Evolutionary conservation across 2,888 invertebrate species (phyloP).

Genomic region (Ganaspis brasiliensis): DNA sequence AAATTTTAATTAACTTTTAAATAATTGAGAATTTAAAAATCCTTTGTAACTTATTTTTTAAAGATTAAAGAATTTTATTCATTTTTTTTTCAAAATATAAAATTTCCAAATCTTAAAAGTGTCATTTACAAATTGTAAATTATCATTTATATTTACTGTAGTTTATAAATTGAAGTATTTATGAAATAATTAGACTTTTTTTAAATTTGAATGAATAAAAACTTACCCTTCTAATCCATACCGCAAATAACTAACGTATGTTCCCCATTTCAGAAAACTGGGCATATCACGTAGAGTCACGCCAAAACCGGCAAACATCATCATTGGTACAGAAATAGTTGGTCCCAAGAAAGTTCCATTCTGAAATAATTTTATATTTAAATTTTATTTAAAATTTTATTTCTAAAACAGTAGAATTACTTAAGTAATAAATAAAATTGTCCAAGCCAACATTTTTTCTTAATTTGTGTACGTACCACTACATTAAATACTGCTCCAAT

Average conservation of each 20-base stretch:
- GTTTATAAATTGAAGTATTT: too few species aligned
- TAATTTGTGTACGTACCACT: constrained; percentile 84
- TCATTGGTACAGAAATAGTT: constrained; percentile 94
- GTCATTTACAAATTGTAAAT: too few species aligned
- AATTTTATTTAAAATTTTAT: constrained; percentile 11
- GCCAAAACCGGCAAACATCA: constrained; percentile 98
- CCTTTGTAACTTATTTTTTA: too few species aligned
- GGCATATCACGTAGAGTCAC: constrained; percentile 94
- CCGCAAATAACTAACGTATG: constrained; percentile 93
- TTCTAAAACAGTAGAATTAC: constrained; percentile 5
- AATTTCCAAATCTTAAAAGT: too few species aligned
- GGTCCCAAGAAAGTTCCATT: constrained; percentile 98
- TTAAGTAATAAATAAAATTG: too few species aligned
- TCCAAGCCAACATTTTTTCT: too few species aligned
- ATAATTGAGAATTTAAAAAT: background rate
- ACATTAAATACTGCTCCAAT: constrained; percentile 94
- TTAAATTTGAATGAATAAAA: background rate
- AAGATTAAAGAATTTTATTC: too few species aligned
- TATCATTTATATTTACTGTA: too few species aligned
- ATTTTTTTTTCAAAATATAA: too few species aligned
- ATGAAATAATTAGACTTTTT: too few species aligned
- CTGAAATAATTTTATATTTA: constrained; percentile 81
- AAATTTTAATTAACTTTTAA: background rate
- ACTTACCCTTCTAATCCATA: constrained; percentile 93
- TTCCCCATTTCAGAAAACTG: constrained; percentile 93